phyloP scores from a whole-genome alignment of 37 sponge, comb jelly and placozoan genomes.

The Corticium candelabrum region DNA sequence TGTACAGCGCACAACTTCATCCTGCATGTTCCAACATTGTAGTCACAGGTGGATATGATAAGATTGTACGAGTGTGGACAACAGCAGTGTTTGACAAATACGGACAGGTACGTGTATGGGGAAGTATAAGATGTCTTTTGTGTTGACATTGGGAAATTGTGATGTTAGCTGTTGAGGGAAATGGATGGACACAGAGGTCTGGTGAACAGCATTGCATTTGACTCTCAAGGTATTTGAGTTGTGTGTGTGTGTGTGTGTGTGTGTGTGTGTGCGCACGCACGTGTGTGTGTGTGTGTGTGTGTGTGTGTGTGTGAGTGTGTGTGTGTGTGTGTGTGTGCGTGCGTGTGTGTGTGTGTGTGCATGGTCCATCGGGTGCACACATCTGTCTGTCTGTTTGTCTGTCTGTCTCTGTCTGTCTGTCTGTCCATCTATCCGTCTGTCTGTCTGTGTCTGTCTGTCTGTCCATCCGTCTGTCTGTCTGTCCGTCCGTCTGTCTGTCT shows the following conservation, averaged over 20 bases:
- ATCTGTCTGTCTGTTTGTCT: too few relatives aligned
- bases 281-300: too few relatives aligned
- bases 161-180: slow-evolving; percentile 9
- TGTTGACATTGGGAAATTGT: slow-evolving; percentile 1
- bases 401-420: too few relatives aligned
- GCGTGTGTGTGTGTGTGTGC: too few relatives aligned
- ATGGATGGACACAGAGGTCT: slow-evolving; percentile 32
- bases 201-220: slow-evolving; percentile 39
- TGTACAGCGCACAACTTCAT: slow-evolving; percentile 49
- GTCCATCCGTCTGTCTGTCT: too few relatives aligned
- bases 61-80: slow-evolving; percentile 55
- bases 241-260: neutral
- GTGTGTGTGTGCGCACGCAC: neutral
- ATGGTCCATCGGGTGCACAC: too few relatives aligned
- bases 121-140: neutral
- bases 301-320: too few relatives aligned
- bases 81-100: slow-evolving; percentile 6
- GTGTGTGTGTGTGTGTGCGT: too few relatives aligned
- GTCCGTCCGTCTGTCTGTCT: too few relatives aligned
- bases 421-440: too few relatives aligned
- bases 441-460: too few relatives aligned
- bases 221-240: neutral
- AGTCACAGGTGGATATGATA: slow-evolving; percentile 72
- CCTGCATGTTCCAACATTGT: slow-evolving; percentile 19
- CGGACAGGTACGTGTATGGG: neutral